Percentiles rank a stretch among this genome's conserved stretches.
Evolutionary conservation across 2,113 vertebrate genomes (phyloP).

Genomic region (Amblyornis subalaris): DNA sequence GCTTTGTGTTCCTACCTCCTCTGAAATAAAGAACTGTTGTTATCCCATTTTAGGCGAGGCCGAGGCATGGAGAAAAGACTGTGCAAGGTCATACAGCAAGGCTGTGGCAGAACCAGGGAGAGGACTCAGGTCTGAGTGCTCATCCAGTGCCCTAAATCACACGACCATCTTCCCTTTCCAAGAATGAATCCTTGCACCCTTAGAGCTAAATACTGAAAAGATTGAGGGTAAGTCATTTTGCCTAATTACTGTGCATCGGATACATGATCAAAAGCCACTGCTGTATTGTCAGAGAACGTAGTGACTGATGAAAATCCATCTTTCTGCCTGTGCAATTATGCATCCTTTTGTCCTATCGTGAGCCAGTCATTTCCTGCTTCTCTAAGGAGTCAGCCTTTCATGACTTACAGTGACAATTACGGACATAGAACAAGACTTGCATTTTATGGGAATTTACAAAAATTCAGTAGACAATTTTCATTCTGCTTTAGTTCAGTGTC

Average conservation of each 20-base stretch:
- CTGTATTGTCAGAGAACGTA: neutral
- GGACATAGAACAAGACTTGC: neutral
- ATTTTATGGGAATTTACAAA: constrained; percentile 19
- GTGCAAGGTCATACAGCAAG: constrained; percentile 61
- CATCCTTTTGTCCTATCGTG: neutral
- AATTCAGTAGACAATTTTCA: neutral
- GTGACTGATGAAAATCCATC: constrained; percentile 1
- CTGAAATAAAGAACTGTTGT: constrained; percentile 65
- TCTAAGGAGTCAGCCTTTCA: neutral
- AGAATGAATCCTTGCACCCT: constrained; percentile 50
- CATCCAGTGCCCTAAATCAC: constrained; percentile 60
- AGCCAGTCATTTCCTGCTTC: constrained; percentile 9
- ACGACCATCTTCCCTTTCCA: constrained; percentile 58
- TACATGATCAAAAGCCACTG: neutral
- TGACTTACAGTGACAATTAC: neutral
- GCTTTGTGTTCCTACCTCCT: neutral
- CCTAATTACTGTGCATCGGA: neutral
- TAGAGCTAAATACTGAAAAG: constrained; percentile 53
- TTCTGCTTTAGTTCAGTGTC: neutral
- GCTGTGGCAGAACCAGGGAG: constrained; percentile 50
- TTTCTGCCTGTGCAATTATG: neutral
- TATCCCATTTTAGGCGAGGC: constrained; percentile 55
- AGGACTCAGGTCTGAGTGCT: constrained; percentile 61
- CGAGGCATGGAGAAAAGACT: constrained; percentile 51
- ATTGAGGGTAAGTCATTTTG: constrained; percentile 46